Percentiles rank a stretch among this genome's conserved stretches.
Conservation (phyloP, 92 coral and sea anemone species). For the Actinostola sp. region DNA sequence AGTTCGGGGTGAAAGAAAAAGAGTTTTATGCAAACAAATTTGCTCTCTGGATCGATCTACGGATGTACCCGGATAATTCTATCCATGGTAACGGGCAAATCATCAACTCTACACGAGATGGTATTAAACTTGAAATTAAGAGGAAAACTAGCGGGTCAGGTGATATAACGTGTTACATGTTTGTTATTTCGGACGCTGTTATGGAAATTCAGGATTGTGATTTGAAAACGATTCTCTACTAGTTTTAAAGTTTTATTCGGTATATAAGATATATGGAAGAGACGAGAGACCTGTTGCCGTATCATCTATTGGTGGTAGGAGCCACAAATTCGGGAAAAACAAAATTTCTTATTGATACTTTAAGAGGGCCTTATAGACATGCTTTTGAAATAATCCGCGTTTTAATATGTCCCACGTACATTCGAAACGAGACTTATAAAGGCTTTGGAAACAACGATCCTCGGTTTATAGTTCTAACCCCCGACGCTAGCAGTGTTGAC, state of each 20-base stretch:
- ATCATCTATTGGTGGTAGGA: no score
- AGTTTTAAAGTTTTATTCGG: slow-evolving; percentile 11
- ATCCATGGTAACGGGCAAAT: slow-evolving; percentile 45
- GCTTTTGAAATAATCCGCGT: slow-evolving; percentile 25
- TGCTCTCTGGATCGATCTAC: slow-evolving; percentile 58
- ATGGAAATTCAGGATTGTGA: slow-evolving; percentile 46
- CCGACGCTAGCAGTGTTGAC: slow-evolving; percentile 23
- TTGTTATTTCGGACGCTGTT: slow-evolving; percentile 41
- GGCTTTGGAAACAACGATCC: slow-evolving; percentile 13
- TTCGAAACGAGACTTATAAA: slow-evolving; percentile 19
- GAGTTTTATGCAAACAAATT: slow-evolving; percentile 44
- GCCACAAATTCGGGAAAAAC: slow-evolving; percentile 40
- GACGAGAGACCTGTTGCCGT: no score
- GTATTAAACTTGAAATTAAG: slow-evolving; percentile 32
- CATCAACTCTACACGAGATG: slow-evolving; percentile 48
- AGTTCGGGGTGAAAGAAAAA: no score
- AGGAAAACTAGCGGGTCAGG: slow-evolving; percentile 13
- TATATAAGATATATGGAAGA: slow-evolving; percentile 21
- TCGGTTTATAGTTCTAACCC: slow-evolving; percentile 24
- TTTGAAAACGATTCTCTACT: slow-evolving; percentile 2
- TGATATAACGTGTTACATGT: slow-evolving; percentile 44
- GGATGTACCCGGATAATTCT: slow-evolving; percentile 43
- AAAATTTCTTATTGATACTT: background rate
- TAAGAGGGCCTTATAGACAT: slow-evolving; percentile 20
- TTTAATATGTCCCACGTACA: slow-evolving; percentile 37